A percentile compares a stretch with the other conserved stretches of the same genome.
Conservation (phyloP, 2,888 invertebrate genomes). For the Cephus nigrinus region DNA sequence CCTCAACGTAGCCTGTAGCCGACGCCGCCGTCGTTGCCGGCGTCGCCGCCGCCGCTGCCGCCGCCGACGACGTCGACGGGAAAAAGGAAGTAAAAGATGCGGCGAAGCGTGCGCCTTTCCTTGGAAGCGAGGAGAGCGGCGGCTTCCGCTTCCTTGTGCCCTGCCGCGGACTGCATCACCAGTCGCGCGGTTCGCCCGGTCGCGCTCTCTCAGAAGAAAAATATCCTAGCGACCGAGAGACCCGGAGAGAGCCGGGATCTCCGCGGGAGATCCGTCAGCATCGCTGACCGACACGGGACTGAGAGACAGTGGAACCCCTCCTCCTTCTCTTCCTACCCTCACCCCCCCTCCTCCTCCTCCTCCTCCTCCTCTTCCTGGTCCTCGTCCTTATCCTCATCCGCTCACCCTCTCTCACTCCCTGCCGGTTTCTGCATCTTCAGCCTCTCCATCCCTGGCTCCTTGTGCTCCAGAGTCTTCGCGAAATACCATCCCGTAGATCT, state of each 20-base stretch:
- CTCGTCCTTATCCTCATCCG: no score
- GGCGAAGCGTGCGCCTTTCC: slow-evolving; percentile 65
- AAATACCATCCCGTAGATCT: no score
- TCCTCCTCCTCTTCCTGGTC: not conserved
- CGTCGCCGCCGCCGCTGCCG: slow-evolving; percentile 24
- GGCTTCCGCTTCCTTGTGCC: slow-evolving; percentile 67
- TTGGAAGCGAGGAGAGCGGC: slow-evolving; percentile 56
- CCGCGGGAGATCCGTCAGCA: slow-evolving; percentile 1
- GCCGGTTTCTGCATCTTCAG: no score
- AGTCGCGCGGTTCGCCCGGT: slow-evolving; percentile 64
- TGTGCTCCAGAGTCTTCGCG: no score
- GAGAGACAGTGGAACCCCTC: not conserved
- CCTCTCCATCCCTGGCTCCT: no score
- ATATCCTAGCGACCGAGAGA: slow-evolving; percentile 4
- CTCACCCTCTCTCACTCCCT: no score
- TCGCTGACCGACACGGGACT: slow-evolving; percentile 3
- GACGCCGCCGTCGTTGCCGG: slow-evolving; percentile 12
- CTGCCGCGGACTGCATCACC: slow-evolving; percentile 65
- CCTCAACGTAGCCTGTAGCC: slow-evolving; percentile 12
- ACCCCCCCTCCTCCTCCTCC: no score
- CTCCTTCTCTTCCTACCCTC: not conserved
- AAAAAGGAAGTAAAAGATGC: slow-evolving; percentile 53
- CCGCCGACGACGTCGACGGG: slow-evolving; percentile 22
- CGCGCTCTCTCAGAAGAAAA: slow-evolving; percentile 62
- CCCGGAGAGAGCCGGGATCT: not conserved